Base-by-base conservation (phyloP, 2,797 vertebrate genomes). In the Alectoris magna region DNA sequence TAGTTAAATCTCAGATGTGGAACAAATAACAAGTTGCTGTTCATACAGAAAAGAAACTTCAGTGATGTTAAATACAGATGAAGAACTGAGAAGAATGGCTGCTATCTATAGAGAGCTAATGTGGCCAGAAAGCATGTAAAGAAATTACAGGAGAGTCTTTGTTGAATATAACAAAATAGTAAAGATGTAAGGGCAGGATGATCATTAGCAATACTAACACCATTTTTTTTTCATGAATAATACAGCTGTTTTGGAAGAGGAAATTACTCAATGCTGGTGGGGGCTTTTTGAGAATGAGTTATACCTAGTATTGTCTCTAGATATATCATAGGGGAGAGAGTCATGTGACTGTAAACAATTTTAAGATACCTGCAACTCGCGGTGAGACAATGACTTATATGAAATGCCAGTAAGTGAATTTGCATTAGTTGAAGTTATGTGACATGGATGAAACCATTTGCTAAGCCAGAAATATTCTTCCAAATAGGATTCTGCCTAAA, bases 121-220 rank as follows among this genome's bases (percentile, higher is more conserved):
- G 76, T 74, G 84, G 55, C 44, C 73, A 86, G 78, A 89, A 83
- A 76, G 44, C 26, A 60, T 2, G 63, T 29, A 86, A 94, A 58
- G 78, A 68, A 75, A 71, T 77, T 79, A 81, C 10, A 10, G 62
- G 78, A 58, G 64, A 66, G 62, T 91, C 88, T 69, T n/a, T 73
- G 38, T 14, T 87, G 71, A 75, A 89, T 12, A 41, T 82, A 73
- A 92, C 79, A 90, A 90, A 77, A 10, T 17, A 69, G 58, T 23
- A 44, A 70, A 82, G 76, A 91, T 64, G n/a, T 55, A 91, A 44
- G 67, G 72, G 27, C 41, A 73, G 80, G 85, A 73, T 86, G 94
- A 67, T 75, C 64, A 87, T 91, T 68, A 86, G 58, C 78, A 77
- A 43, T 82, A 14, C 22, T 41, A 78, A 4, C 27, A 29, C 34